Base-by-base conservation (phyloP, 1,140 invertebrate genomes). In the Cotesia typhae region DNA sequence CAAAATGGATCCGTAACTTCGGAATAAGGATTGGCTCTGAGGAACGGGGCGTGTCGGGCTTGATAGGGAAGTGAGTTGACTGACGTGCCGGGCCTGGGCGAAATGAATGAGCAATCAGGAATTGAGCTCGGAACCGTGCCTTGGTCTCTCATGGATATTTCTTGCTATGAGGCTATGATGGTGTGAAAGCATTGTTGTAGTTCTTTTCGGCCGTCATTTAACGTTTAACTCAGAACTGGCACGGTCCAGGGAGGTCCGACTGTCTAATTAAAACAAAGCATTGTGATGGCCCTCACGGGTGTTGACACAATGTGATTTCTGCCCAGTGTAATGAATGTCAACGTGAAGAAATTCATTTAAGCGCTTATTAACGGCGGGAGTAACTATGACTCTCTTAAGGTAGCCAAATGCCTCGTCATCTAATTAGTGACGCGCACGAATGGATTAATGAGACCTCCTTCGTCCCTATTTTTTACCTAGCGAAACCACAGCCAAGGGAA, bases 201-300 rank as follows among this genome's bases (percentile, higher is more conserved):
- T n/a, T n/a, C n/a, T n/a, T n/a, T n/a, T n/a, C 17, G 81, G 83
- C 82, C 83, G 84, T 28, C 51, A 88, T 88, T 88, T 77, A 92
- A 91, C 91, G 89, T 87, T 89, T 90, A 89, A 87, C 90, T 92
- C 91, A 92, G 92, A 93, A 93, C 92, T 93, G 92, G 91, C 89
- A 82, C 91, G 91, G 91, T 92, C 92, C 87, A 88, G 89, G 90
- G 89, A 90, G 91, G 91, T 92, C 90, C 89, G 90, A 92, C 91
- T 92, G 91, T 92, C 90, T 93, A 93, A 93, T 94, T 93, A 93
- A 94, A 94, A 93, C 92, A 93, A 92, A 94, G 92, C 92, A 93
- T 93, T 92, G 91, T 89, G 91, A 93, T 92, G 28, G 28, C 28
- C 28, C 57, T n/a, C n/a, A n/a, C n/a, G 57, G 67, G 35, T 87